Percentiles rank a stretch among this genome's conserved stretches.
These are phyloP conservation scores for Corella eumyota DNA, from an alignment of 23 tunicate species.

Conservation along the genomic window DNA sequence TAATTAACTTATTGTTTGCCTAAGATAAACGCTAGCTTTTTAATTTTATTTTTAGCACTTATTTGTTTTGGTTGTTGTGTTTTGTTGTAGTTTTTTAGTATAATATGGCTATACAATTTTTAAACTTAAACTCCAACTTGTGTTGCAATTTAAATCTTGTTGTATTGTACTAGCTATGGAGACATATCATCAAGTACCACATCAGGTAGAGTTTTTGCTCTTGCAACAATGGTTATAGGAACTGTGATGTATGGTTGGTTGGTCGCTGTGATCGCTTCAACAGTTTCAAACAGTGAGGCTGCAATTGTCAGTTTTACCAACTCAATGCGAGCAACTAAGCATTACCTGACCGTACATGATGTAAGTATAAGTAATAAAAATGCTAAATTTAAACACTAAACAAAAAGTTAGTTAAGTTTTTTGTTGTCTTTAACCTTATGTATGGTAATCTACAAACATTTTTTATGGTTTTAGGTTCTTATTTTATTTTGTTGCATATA, in stretches of 20 bases:
- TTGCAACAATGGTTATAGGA: constrained; percentile 66
- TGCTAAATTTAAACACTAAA: neutral
- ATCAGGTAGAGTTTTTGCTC: constrained; percentile 35
- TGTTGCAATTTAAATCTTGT: too few species aligned
- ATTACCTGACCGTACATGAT: constrained; percentile 47
- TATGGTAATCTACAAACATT: neutral
- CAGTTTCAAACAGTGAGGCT: constrained; percentile 47
- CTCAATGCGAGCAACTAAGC: constrained; percentile 48
- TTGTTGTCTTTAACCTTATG: neutral
- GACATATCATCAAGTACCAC: constrained; percentile 77
- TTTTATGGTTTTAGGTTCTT: neutral
- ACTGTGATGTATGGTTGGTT: constrained; percentile 89
- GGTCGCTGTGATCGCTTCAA: constrained; percentile 83
- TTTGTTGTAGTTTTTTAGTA: neutral
- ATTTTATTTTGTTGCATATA: too few species aligned
- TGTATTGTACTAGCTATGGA: constrained; percentile 51
- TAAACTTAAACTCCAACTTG: neutral
- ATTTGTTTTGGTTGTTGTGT: neutral
- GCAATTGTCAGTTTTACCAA: constrained; percentile 34
- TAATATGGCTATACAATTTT: neutral
- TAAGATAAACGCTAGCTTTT: too few species aligned
- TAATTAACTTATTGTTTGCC: too few species aligned
- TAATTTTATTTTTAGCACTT: neutral
- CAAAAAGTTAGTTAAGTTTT: neutral
- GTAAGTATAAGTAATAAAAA: constrained; percentile 25